Evolutionary conservation across 2,113 vertebrate species (phyloP).

Genomic region (Sylvia atricapilla): DNA sequence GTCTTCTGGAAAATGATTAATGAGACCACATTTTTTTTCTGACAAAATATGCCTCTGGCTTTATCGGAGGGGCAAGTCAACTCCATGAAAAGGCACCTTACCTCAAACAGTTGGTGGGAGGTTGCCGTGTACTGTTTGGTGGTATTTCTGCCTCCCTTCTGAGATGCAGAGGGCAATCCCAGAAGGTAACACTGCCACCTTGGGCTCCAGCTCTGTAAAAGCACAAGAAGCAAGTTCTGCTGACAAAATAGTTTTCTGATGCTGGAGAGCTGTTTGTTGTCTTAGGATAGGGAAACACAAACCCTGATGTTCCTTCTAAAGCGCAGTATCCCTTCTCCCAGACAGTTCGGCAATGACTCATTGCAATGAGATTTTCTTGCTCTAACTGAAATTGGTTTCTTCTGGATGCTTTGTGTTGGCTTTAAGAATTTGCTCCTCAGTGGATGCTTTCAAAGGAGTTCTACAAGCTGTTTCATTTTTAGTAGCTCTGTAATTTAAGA

Average conservation of each 20-base stretch:
- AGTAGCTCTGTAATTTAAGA: not conserved
- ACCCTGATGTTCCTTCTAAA: not conserved
- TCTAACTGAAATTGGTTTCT: not conserved
- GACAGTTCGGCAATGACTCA: not conserved
- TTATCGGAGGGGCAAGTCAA: not conserved
- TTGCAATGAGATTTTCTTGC: not conserved
- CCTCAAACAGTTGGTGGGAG: not conserved
- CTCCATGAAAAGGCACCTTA: not conserved
- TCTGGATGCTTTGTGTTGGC: not conserved
- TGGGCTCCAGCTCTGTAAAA: slow-evolving; percentile 27
- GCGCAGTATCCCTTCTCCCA: not conserved
- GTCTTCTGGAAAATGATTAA: not conserved
- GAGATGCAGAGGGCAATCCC: not conserved
- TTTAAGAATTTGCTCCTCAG: not conserved
- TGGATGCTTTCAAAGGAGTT: not conserved
- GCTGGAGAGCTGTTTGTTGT: not conserved
- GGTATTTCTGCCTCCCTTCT: not conserved
- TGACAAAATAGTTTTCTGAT: not conserved
- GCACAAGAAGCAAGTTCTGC: not conserved
- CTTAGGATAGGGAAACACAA: not conserved
- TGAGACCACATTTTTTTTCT: not conserved
- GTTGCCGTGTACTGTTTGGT: not conserved
- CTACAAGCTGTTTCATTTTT: not conserved
- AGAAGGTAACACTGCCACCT: slow-evolving; percentile 50
- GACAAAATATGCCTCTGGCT: not conserved